Percentiles rank a stretch among this genome's conserved stretches.
Evolutionary conservation across 1,140 invertebrate species (phyloP).

Genomic region (Drosophila melanica): DNA sequence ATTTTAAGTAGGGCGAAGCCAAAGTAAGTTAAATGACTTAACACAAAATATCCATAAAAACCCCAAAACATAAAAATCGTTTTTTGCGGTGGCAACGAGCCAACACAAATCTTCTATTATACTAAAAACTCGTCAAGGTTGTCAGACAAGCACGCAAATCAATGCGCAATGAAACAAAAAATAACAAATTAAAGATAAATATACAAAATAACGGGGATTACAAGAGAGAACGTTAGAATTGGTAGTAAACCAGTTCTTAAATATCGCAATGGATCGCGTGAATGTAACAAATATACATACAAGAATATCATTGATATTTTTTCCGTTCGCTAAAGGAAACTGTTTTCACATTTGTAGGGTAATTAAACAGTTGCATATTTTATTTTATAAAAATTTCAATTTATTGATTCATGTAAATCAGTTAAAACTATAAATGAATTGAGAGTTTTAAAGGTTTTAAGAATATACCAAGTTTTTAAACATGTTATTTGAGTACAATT

Average conservation of each 20-base stretch:
- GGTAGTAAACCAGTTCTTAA: slow-evolving; percentile 9
- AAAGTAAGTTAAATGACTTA: slow-evolving; percentile 39
- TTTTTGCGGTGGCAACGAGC: slow-evolving; percentile 27
- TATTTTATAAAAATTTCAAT: no score
- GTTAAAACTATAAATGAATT: no score
- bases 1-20: neutral
- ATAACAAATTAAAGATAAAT: neutral
- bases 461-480: no score
- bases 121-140: slow-evolving; percentile 27
- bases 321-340: no score
- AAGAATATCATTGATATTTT: neutral
- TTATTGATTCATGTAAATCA: no score
- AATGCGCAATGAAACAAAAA: neutral
- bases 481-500: no score
- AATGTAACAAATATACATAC: slow-evolving; percentile 12
- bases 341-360: no score
- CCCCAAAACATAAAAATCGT: slow-evolving; percentile 29
- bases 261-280: slow-evolving; percentile 5
- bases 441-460: no score
- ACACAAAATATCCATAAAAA: slow-evolving; percentile 36
- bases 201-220: neutral
- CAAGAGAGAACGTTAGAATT: slow-evolving; percentile 26
- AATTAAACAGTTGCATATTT: no score
- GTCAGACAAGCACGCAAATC: slow-evolving; percentile 11
- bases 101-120: slow-evolving; percentile 37